Percentiles rank a stretch among this genome's conserved stretches.
Conservation (phyloP, 2,888 invertebrate species). For the Stenotaenia linearis region DNA sequence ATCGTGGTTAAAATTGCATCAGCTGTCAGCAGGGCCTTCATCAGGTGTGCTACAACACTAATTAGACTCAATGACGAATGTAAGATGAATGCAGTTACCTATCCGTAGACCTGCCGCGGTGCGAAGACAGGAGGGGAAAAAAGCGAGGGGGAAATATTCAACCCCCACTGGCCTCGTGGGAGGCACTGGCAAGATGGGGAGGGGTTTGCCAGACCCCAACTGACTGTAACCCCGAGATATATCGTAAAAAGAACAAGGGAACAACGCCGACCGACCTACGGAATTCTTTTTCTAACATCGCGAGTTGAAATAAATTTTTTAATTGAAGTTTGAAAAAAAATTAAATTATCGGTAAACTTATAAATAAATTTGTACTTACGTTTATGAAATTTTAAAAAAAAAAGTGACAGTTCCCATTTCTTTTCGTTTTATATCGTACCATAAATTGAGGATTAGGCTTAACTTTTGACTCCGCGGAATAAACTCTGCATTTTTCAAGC, state of each 20-base stretch:
- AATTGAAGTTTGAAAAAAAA: no score
- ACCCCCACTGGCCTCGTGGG: conserved; percentile 26
- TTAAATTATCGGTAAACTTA: no score
- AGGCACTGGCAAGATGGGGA: conserved; percentile 4
- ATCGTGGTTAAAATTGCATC: background rate
- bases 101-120: conserved; percentile 13
- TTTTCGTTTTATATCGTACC: background rate
- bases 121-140: conserved; percentile 24
- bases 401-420: background rate
- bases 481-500: background rate
- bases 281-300: background rate
- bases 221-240: conserved; percentile 12
- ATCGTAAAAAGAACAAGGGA: conserved; percentile 24
- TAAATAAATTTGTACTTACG: no score
- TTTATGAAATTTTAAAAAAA: background rate
- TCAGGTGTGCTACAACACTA: conserved; percentile 20
- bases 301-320: background rate
- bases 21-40: conserved; percentile 6
- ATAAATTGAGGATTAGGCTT: conserved; percentile 14
- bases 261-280: background rate
- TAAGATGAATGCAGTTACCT: conserved; percentile 19
- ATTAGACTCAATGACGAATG: conserved; percentile 24
- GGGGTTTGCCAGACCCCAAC: background rate
- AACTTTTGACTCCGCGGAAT: background rate
- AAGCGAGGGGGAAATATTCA: conserved; percentile 1